These are phyloP conservation scores for Seladonia tumulorum DNA, from an alignment of 2,888 invertebrate species.

Conservation along the genomic window DNA sequence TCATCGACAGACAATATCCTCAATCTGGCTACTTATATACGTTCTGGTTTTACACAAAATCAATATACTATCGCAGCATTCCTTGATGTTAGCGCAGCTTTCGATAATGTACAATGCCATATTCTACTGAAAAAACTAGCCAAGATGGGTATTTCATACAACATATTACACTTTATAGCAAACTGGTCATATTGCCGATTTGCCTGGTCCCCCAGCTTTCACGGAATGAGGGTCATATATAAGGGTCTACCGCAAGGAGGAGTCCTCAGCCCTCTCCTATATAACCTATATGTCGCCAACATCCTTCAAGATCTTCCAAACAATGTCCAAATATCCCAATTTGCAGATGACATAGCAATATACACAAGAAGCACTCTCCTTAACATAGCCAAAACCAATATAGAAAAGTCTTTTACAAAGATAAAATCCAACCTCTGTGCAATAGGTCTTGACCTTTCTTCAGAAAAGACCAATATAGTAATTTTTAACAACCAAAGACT, in stretches of 20 bases:
- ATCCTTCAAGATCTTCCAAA: neutral
- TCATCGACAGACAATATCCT: too few species aligned
- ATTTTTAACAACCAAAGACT: too few species aligned
- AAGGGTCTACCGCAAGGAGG: slow-evolving; percentile 30
- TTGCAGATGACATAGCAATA: slow-evolving; percentile 25
- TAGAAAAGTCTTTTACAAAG: neutral
- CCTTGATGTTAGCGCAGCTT: neutral
- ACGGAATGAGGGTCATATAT: neutral
- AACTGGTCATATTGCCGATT: neutral
- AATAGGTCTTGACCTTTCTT: too few species aligned
- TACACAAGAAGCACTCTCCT: neutral
- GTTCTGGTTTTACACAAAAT: too few species aligned
- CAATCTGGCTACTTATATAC: too few species aligned
- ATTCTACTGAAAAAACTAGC: neutral
- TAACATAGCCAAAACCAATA: too few species aligned
- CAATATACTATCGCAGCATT: too few species aligned
- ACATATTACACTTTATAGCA: neutral
- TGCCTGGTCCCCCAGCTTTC: neutral
- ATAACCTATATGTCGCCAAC: slow-evolving; percentile 10
- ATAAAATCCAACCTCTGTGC: too few species aligned
- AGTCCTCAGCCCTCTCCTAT: slow-evolving; percentile 11
- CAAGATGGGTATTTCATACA: neutral
- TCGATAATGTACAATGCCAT: slow-evolving; percentile 10
- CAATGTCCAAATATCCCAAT: slow-evolving; percentile 6
- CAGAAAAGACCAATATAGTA: too few species aligned